Evolutionary conservation across 1,140 invertebrate species (phyloP).

Genomic region (Grapholita molesta): DNA sequence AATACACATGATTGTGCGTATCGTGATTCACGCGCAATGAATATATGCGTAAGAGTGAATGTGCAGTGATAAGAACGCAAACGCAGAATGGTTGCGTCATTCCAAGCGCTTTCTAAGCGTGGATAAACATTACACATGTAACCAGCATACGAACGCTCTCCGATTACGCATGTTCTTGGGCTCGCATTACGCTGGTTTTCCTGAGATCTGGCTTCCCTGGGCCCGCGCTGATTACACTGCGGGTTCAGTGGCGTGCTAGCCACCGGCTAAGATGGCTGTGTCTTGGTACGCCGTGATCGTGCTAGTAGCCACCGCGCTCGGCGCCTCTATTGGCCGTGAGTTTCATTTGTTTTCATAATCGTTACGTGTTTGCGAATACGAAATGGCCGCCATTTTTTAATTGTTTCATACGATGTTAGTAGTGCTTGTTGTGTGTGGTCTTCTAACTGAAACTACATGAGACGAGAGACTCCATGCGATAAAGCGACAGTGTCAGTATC

Average conservation of each 20-base stretch:
- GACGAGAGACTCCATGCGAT: too few relatives aligned
- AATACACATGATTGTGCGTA: slow-evolving; percentile 3
- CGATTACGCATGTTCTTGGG: background rate
- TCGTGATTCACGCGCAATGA: background rate
- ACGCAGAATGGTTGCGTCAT: background rate
- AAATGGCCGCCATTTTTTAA: background rate
- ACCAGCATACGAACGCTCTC: background rate
- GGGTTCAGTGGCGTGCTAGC: slow-evolving; percentile 61
- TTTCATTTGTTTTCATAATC: slow-evolving; percentile 34
- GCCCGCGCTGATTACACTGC: slow-evolving; percentile 42
- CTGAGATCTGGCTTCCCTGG: slow-evolving; percentile 13
- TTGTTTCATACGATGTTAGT: background rate
- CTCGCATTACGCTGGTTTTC: background rate
- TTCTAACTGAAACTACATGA: background rate
- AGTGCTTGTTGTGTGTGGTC: background rate
- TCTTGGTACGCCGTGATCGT: slow-evolving; percentile 54
- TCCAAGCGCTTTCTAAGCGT: background rate
- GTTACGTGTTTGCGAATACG: slow-evolving; percentile 25
- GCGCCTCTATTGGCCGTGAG: slow-evolving; percentile 65
- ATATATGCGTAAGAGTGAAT: background rate
- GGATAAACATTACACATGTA: background rate
- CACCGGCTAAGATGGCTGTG: slow-evolving; percentile 57
- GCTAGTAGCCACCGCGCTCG: slow-evolving; percentile 59
- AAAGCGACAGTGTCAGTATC: background rate
- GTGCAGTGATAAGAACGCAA: slow-evolving; percentile 29